A percentile compares a stretch with the other conserved stretches of the same genome.
Evolutionary conservation across 2,797 vertebrate species (phyloP).

Genomic region (Hydrocynus forskahlii): DNA sequence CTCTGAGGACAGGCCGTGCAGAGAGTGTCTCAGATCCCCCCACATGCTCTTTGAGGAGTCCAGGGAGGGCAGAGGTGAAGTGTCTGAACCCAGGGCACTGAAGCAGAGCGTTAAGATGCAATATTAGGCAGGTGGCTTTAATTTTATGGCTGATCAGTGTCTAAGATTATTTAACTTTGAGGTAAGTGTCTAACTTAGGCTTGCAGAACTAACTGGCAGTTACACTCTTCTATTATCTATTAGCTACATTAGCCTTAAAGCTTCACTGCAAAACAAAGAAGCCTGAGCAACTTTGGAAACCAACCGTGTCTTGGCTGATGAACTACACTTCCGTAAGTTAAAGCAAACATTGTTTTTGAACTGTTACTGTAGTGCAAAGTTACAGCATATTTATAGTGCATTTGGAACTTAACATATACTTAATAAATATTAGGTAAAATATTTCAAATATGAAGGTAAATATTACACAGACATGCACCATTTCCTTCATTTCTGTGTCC

Average conservation of each 20-base stretch:
- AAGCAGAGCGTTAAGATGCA: constrained; percentile 19
- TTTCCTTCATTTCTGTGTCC: not conserved
- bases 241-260: too few species aligned
- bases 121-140: not conserved
- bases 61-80: constrained; percentile 86
- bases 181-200: not conserved
- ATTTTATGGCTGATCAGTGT: not conserved
- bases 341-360: too few species aligned
- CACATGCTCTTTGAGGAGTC: constrained; percentile 86
- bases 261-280: too few species aligned
- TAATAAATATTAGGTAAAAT: too few species aligned
- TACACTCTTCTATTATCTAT: not conserved
- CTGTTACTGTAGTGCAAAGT: not conserved
- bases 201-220: not conserved
- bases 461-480: not conserved
- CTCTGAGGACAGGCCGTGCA: constrained; percentile 93
- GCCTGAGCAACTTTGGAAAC: too few species aligned
- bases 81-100: constrained; percentile 90
- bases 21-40: constrained; percentile 87
- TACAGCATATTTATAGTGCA: not conserved
- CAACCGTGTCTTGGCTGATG: too few species aligned
- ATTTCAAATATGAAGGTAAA: too few species aligned
- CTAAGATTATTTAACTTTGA: not conserved
- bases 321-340: too few species aligned
- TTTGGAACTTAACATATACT: too few species aligned